Percentiles rank a stretch among this genome's conserved stretches.
Conservation (phyloP, 1,140 invertebrate genomes). For the Bombus picipes region DNA sequence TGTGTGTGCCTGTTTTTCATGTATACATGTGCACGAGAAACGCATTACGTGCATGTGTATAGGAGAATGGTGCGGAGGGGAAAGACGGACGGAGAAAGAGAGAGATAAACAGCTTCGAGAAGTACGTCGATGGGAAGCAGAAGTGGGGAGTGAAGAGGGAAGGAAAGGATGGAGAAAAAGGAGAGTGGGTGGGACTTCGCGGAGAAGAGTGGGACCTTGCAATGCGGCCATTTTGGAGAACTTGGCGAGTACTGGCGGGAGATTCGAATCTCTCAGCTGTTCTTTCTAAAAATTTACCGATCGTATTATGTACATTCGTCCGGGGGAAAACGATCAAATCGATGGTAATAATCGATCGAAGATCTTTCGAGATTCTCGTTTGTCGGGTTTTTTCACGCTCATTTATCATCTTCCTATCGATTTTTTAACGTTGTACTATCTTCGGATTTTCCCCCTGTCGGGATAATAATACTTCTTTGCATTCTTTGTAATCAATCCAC, state of each 20-base stretch:
- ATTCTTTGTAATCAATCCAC: constrained; percentile 15
- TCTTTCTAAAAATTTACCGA: not conserved
- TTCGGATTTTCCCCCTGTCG: not conserved
- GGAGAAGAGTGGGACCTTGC: constrained; percentile 33
- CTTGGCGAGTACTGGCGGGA: constrained; percentile 61
- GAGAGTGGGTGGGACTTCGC: constrained; percentile 43
- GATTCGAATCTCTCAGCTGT: constrained; percentile 59
- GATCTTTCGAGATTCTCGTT: not conserved
- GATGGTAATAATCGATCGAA: not conserved
- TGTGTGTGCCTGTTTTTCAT: not conserved
- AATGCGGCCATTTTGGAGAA: constrained; percentile 76
- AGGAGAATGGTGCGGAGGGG: not conserved
- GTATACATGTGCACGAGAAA: constrained; percentile 40
- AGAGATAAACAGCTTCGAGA: constrained; percentile 16
- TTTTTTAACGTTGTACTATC: too few species aligned
- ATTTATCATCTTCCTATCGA: not conserved
- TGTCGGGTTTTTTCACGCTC: not conserved
- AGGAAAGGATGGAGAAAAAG: constrained; percentile 20
- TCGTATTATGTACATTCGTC: not conserved
- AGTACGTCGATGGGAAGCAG: not conserved
- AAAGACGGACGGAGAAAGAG: not conserved
- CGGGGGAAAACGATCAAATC: not conserved
- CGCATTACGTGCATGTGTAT: constrained; percentile 23
- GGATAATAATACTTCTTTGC: constrained; percentile 22
- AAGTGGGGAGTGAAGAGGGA: not conserved